Conservation (phyloP, 2,888 invertebrate species). For the Adelognathus sp. region DNA sequence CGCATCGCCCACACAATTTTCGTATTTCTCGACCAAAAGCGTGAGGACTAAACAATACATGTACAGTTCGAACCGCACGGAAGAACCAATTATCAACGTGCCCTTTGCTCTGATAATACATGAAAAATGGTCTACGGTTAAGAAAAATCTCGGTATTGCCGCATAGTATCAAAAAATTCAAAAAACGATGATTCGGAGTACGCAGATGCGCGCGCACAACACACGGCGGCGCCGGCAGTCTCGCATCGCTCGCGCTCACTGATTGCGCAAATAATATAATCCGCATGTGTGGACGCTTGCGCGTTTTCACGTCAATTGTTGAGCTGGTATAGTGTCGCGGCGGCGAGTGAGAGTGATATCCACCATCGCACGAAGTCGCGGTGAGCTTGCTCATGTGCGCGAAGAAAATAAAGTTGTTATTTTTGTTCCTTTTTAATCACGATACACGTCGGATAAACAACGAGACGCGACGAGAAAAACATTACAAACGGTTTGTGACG, state of each 20-base stretch:
- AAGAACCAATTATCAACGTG: neutral
- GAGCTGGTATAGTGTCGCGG: no score
- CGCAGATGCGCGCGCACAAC: neutral
- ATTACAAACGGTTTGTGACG: neutral
- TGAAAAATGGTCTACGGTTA: neutral
- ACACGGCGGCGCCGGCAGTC: neutral
- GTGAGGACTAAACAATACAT: neutral
- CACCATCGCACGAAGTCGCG: neutral
- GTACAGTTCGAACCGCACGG: neutral
- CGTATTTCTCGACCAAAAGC: no score
- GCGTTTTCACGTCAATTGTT: neutral
- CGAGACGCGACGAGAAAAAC: neutral
- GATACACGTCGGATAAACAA: neutral
- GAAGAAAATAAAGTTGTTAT: no score
- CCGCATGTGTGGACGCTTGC: neutral
- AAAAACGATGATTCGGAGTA: neutral
- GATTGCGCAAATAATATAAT: neutral
- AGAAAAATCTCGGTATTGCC: neutral
- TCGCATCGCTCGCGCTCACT: no score
- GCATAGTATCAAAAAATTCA: neutral
- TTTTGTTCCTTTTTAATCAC: no score
- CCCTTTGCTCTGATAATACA: neutral
- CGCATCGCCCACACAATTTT: neutral
- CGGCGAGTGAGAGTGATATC: neutral
- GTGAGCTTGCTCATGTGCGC: no score